Evolutionary conservation across 2,113 vertebrate species (phyloP), one percentile per base, ranked within the genome.

Genomic region (Felis chaus): DNA sequence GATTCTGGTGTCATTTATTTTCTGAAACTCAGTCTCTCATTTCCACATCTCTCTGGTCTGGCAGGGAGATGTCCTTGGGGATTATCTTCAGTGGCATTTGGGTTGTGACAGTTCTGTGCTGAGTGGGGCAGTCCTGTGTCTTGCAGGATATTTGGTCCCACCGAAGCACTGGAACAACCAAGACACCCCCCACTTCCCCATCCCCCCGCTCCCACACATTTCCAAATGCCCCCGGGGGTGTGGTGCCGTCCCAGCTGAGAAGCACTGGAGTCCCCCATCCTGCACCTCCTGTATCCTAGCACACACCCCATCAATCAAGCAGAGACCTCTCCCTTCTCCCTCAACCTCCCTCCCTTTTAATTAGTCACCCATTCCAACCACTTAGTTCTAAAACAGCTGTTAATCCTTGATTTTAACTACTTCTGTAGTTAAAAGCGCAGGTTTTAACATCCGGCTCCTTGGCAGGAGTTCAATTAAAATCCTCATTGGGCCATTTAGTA

Each of bases 41-140:
- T 33, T 41, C 57, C 87, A 57, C 45, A 33, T 78, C 79, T 84
- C 48, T 76, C 29, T 31, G 11, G 21, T 68, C 45, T 78, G 69
- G 69, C 57, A 90, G 69, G 79, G 25, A 36, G 65, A 16, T 73
- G 66, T 50, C 33, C 93, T 82, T 39, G 74, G 73, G 53, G 55
- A 41, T 53, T 5, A 29, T 45, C 55, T 41, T 39, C 45, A 4
- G 31, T 36, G 57, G 45, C 29, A 18, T 90, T 66, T 68, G 11
- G 57, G 53, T 31, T 45, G 23, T 45, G 29, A 65, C 57, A 1
- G 18, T 76, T 74, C 41, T 74, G 33, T 83, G 27, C 61, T n/a
- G 68, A 89, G 25, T 74, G 31, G 39, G n/a, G 18, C 14, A 12
- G 57, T 36, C 5, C 61, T 39, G 16, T 78, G 31, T 15, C 48